Conservation (phyloP, 2,113 vertebrate genomes). For the Otus sunia region DNA sequence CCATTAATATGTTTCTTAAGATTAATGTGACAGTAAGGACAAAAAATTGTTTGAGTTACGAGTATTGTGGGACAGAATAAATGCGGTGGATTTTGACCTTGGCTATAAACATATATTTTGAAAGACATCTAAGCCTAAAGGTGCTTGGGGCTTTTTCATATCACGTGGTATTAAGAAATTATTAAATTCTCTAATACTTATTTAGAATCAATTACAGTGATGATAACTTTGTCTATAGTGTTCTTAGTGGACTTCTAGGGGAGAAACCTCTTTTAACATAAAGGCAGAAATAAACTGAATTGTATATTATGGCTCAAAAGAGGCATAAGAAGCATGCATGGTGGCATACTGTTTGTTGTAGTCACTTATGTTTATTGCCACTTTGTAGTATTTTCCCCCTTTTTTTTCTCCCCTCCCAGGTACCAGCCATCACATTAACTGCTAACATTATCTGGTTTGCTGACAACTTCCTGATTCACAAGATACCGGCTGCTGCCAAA, state of each 20-base stretch:
- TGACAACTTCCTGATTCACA: conserved; percentile 88
- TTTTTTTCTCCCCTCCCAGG: conserved; percentile 65
- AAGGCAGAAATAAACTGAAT: background rate
- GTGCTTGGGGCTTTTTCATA: background rate
- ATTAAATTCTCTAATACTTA: background rate
- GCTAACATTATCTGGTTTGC: conserved; percentile 98
- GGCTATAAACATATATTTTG: background rate
- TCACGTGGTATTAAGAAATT: background rate
- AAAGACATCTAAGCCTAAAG: background rate
- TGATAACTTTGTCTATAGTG: background rate
- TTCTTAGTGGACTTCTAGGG: background rate
- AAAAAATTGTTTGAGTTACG: background rate
- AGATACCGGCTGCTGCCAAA: conserved; percentile 91
- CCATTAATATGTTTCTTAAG: background rate
- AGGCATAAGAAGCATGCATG: background rate
- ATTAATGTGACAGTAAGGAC: background rate
- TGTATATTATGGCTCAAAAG: background rate
- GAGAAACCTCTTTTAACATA: background rate
- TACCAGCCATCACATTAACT: conserved; percentile 93
- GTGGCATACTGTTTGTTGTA: background rate
- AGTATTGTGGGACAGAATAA: background rate
- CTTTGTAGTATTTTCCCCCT: background rate
- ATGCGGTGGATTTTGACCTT: background rate
- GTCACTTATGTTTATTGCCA: background rate
- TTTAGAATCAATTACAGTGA: background rate